phyloP scores from a whole-genome alignment of 2,113 vertebrate species.

The Erpornis zantholeuca region DNA sequence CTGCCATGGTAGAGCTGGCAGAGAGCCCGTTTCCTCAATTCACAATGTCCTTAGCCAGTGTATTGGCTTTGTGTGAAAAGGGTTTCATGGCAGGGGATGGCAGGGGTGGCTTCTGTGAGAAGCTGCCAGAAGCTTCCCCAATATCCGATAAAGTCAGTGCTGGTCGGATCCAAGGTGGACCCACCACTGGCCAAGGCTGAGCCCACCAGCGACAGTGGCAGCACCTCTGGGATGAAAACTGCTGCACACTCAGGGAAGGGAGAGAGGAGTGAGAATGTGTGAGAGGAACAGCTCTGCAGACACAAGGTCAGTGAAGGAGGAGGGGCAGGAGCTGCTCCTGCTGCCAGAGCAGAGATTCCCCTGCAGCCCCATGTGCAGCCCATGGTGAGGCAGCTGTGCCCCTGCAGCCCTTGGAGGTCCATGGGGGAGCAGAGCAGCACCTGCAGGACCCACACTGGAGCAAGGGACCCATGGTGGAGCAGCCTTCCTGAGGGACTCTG shows the following conservation, averaged over 20 bases:
- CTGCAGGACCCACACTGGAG: rapidly evolving
- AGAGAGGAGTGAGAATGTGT: neutral
- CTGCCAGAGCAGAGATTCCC: neutral
- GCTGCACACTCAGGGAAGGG: neutral
- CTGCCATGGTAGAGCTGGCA: neutral
- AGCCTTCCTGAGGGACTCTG: neutral
- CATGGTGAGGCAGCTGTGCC: neutral
- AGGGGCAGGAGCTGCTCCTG: neutral
- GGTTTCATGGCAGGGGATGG: neutral
- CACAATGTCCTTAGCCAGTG: neutral
- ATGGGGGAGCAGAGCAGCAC: neutral
- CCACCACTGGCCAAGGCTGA: neutral
- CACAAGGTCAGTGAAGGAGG: neutral
- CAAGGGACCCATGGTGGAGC: rapidly evolving
- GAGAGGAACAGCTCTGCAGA: neutral
- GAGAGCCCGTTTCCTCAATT: neutral
- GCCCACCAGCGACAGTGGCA: rapidly evolving
- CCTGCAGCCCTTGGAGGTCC: neutral
- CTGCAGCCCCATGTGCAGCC: neutral
- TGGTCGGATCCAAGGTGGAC: neutral
- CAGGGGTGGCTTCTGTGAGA: neutral
- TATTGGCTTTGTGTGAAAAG: neutral
- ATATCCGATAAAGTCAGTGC: neutral
- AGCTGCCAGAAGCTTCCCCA: neutral
- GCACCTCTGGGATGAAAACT: neutral